phyloP scores from a whole-genome alignment of 2,113 vertebrate genomes.

The Dipodomys merriami region DNA sequence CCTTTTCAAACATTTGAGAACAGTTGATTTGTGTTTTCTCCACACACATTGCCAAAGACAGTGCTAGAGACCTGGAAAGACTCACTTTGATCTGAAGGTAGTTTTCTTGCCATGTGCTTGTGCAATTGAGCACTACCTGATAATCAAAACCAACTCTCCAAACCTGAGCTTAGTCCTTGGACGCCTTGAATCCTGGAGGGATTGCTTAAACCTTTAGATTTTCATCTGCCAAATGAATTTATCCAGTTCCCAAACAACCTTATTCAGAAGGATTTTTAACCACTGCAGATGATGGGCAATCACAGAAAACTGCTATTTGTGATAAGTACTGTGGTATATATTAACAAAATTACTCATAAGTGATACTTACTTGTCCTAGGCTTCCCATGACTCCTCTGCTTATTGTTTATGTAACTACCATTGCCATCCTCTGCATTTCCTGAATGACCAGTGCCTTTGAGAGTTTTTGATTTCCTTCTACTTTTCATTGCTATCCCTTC shows the following conservation, averaged over 20 bases:
- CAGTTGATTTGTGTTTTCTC: slow-evolving; percentile 57
- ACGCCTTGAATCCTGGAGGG: neutral
- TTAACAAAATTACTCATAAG: slow-evolving; percentile 50
- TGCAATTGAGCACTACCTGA: slow-evolving; percentile 20
- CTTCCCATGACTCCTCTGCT: neutral
- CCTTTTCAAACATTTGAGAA: slow-evolving; percentile 54
- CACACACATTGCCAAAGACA: slow-evolving; percentile 49
- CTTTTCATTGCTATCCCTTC: neutral
- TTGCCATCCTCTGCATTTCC: neutral
- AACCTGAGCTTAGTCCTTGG: slow-evolving; percentile 19
- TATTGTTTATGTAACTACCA: slow-evolving; percentile 6
- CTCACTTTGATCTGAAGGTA: slow-evolving; percentile 53
- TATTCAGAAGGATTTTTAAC: slow-evolving; percentile 36
- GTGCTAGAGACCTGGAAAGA: slow-evolving; percentile 53
- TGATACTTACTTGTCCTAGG: neutral
- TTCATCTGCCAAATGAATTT: slow-evolving; percentile 12
- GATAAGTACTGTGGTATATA: neutral
- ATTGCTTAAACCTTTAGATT: slow-evolving; percentile 2
- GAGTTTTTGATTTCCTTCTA: slow-evolving; percentile 11
- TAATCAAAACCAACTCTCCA: slow-evolving; percentile 43
- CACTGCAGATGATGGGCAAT: neutral
- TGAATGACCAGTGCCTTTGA: neutral
- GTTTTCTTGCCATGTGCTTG: slow-evolving; percentile 51
- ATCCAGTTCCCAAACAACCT: neutral
- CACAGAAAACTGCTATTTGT: neutral